phyloP scores from a whole-genome alignment of 1,140 invertebrate genomes.

The Euschistus heros region DNA sequence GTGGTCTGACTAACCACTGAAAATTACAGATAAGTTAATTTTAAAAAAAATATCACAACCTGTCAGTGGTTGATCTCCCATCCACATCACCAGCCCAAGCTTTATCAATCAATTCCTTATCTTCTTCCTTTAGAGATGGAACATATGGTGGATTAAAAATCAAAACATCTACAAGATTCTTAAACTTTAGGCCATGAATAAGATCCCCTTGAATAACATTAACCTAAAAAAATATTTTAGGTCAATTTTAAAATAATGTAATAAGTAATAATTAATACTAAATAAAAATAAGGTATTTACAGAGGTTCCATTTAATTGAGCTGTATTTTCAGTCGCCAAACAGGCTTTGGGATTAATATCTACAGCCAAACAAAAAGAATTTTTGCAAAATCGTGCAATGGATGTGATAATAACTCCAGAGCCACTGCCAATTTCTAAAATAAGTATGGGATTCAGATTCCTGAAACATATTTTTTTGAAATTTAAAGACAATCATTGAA shows the following conservation, averaged over 20 bases:
- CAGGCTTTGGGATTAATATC: slow-evolving; percentile 78
- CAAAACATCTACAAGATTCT: slow-evolving; percentile 63
- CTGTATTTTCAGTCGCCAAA: slow-evolving; percentile 52
- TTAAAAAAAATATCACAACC: slow-evolving; percentile 6
- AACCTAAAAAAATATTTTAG: slow-evolving; percentile 33
- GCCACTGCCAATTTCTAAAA: slow-evolving; percentile 86
- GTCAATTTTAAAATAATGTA: background rate
- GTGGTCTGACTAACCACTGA: too few relatives aligned
- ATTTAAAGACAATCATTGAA: too few relatives aligned
- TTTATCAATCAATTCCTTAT: slow-evolving; percentile 44
- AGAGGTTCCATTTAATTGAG: slow-evolving; percentile 46
- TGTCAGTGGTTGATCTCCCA: slow-evolving; percentile 71
- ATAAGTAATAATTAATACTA: background rate
- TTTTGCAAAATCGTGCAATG: slow-evolving; percentile 56
- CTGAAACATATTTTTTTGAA: slow-evolving; percentile 44
- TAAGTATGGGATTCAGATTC: slow-evolving; percentile 53
- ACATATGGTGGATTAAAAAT: slow-evolving; percentile 98
- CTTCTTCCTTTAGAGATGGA: slow-evolving; percentile 64
- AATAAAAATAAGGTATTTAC: slow-evolving; percentile 8
- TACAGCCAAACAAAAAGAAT: slow-evolving; percentile 50
- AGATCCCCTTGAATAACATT: slow-evolving; percentile 62
- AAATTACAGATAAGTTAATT: too few relatives aligned
- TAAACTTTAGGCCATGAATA: slow-evolving; percentile 36
- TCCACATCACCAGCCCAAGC: slow-evolving; percentile 77
- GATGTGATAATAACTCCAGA: slow-evolving; percentile 87